Percentiles rank a stretch among this genome's conserved stretches.
phyloP scores from a whole-genome alignment of 2,113 vertebrate species.

The Todiramphus chloris region DNA sequence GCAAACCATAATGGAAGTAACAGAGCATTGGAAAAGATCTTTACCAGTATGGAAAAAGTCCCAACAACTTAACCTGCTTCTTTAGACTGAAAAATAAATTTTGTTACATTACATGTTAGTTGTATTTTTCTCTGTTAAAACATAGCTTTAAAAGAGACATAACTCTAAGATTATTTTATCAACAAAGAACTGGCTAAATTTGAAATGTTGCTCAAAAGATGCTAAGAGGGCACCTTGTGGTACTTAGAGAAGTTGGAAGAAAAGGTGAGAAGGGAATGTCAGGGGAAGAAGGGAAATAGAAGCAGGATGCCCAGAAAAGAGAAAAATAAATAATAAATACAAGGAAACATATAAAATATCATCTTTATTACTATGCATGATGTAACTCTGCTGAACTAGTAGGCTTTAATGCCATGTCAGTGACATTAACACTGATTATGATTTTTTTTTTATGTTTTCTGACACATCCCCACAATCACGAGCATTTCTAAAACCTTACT shows the following conservation, averaged over 20 bases:
- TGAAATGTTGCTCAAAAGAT: constrained; percentile 7
- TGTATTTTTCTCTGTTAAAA: constrained; percentile 25
- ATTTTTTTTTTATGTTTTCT: constrained; percentile 8
- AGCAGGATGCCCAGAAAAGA: neutral
- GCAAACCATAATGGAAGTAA: constrained; percentile 58
- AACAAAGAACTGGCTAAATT: neutral
- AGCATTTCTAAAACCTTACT: neutral
- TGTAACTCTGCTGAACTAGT: neutral
- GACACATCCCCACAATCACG: neutral
- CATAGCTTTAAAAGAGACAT: neutral
- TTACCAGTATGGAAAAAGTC: neutral
- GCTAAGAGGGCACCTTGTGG: neutral
- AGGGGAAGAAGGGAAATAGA: neutral
- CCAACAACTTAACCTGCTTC: neutral
- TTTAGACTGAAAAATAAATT: neutral
- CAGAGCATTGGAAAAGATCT: constrained; percentile 17
- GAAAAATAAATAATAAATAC: neutral
- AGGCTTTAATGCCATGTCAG: neutral
- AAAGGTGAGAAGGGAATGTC: neutral
- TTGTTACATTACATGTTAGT: neutral
- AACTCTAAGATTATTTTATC: neutral
- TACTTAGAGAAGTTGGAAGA: neutral
- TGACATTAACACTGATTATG: neutral
- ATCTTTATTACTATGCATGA: neutral
- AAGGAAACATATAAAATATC: neutral